Evolutionary conservation across 2,888 invertebrate genomes (phyloP).

Genomic region (Brenthis hecate): DNA sequence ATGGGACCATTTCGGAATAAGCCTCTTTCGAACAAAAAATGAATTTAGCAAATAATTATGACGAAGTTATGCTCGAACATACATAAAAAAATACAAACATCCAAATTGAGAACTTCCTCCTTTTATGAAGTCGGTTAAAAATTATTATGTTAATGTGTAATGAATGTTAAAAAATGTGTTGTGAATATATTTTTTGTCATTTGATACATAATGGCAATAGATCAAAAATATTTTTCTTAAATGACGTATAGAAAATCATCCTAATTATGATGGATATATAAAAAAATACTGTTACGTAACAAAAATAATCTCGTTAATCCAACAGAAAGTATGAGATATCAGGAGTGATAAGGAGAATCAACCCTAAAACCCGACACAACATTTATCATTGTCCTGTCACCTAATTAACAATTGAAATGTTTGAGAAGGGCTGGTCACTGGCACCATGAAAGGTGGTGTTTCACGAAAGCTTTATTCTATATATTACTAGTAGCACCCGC

Average conservation of each 20-base stretch:
- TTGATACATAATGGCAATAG: not conserved
- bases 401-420: conserved; percentile 58
- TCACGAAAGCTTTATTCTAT: not conserved
- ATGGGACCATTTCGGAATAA: too few relatives aligned
- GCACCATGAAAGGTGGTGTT: conserved; percentile 17
- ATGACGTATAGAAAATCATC: not conserved
- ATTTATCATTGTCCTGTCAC: conserved; percentile 52
- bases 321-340: conserved; percentile 34
- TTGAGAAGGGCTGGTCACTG: conserved; percentile 41
- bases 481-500: not conserved
- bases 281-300: not conserved
- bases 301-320: conserved; percentile 21
- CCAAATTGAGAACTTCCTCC: too few relatives aligned
- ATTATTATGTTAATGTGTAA: too few relatives aligned
- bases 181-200: too few relatives aligned
- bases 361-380: conserved; percentile 34
- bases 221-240: not conserved
- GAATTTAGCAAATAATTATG: too few relatives aligned
- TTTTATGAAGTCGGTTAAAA: too few relatives aligned
- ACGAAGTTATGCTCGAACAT: too few relatives aligned
- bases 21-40: too few relatives aligned
- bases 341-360: conserved; percentile 34
- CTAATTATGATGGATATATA: conserved; percentile 14
- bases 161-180: too few relatives aligned
- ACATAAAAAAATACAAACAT: too few relatives aligned